phyloP scores from a whole-genome alignment of 2,113 vertebrate species.

The Prunella fulvescens region DNA sequence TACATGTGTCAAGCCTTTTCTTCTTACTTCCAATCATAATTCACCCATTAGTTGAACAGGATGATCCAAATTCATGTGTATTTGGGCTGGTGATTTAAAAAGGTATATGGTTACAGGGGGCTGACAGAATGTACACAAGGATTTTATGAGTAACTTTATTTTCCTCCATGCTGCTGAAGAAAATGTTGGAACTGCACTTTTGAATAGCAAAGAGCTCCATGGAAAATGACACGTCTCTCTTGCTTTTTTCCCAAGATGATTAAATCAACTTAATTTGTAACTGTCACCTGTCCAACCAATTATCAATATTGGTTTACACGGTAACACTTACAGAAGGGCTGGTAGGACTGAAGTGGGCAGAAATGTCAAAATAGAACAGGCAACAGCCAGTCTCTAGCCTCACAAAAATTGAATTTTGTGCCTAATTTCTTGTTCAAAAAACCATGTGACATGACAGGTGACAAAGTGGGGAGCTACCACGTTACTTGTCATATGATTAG shows the following conservation, averaged over 20 bases:
- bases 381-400: background rate
- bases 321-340: background rate
- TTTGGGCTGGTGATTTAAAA: background rate
- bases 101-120: background rate
- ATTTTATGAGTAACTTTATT: background rate
- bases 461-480: background rate
- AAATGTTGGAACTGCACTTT: background rate
- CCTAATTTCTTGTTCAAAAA: background rate
- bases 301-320: background rate
- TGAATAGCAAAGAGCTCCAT: background rate
- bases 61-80: background rate
- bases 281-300: background rate
- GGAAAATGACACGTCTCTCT: background rate
- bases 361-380: background rate
- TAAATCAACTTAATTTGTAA: background rate
- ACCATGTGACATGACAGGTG: background rate
- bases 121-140: background rate
- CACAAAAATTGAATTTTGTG: background rate
- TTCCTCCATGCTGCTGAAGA: background rate
- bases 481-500: background rate
- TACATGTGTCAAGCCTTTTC: background rate
- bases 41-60: background rate
- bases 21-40: background rate
- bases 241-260: background rate
- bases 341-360: background rate